phyloP scores from a whole-genome alignment of 2,888 invertebrate species.

The Epirrhoe alternata region DNA sequence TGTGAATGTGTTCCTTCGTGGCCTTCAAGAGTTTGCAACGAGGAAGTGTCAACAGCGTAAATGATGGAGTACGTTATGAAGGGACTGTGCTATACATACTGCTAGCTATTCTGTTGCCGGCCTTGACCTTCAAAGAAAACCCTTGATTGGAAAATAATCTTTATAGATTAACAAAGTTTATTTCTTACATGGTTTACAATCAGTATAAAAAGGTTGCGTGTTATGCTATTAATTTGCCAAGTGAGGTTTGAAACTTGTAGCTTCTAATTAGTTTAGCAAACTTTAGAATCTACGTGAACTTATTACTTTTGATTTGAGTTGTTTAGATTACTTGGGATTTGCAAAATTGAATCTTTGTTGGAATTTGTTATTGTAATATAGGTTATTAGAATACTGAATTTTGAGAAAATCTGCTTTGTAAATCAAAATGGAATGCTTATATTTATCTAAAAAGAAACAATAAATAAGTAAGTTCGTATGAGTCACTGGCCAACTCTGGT shows the following conservation, averaged over 20 bases:
- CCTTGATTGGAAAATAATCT: too few species aligned
- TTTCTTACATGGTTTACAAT: not conserved
- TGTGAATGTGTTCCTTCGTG: slow-evolving; percentile 14
- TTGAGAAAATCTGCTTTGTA: too few species aligned
- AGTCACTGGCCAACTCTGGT: too few species aligned
- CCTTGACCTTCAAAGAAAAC: not conserved
- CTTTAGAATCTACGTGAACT: not conserved
- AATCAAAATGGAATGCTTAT: too few species aligned
- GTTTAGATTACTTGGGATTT: not conserved
- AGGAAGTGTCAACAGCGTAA: slow-evolving; percentile 31
- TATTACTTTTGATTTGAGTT: not conserved
- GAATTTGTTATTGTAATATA: not conserved
- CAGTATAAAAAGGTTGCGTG: not conserved
- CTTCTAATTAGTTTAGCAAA: not conserved
- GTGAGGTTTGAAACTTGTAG: not conserved
- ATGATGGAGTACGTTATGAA: slow-evolving; percentile 24
- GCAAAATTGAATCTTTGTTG: not conserved
- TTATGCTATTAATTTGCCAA: not conserved
- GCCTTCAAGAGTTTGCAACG: slow-evolving; percentile 28
- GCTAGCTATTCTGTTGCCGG: slow-evolving; percentile 1
- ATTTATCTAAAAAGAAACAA: too few species aligned
- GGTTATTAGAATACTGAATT: not conserved
- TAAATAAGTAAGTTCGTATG: too few species aligned
- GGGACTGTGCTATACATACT: not conserved
- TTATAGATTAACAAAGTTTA: too few species aligned